phyloP scores from a whole-genome alignment of 2,797 vertebrate genomes.

The Halcyon leucocephala region DNA sequence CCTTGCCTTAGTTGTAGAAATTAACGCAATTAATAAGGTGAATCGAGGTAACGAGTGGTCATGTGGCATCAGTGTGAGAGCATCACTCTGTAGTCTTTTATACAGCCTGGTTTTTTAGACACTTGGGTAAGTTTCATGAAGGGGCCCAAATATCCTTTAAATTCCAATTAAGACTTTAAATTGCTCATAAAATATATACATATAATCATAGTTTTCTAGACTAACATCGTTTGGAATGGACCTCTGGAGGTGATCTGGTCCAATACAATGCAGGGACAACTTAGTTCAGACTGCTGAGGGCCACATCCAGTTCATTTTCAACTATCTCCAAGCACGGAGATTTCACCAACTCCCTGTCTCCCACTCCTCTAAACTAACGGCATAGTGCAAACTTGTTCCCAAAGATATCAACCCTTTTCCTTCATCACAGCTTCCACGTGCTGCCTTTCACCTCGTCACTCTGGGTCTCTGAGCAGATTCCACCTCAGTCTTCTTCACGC shows the following conservation, averaged over 20 bases:
- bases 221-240: neutral
- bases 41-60: neutral
- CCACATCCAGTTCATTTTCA: neutral
- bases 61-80: too few relatives aligned
- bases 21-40: neutral
- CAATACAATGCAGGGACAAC: neutral
- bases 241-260: neutral
- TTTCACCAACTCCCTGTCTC: neutral
- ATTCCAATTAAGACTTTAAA: neutral
- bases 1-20: neutral
- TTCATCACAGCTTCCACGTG: neutral
- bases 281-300: neutral
- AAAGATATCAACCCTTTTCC: neutral
- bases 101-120: neutral
- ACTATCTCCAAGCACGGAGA: neutral
- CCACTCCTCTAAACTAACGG: neutral
- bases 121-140: neutral
- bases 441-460: neutral
- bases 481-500: neutral
- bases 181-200: neutral
- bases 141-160: neutral
- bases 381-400: neutral
- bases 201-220: neutral
- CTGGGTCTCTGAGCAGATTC: neutral
- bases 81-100: neutral